Conservation (phyloP, 2,797 vertebrate species). For the Lepidocolaptes lacrymiger region DNA sequence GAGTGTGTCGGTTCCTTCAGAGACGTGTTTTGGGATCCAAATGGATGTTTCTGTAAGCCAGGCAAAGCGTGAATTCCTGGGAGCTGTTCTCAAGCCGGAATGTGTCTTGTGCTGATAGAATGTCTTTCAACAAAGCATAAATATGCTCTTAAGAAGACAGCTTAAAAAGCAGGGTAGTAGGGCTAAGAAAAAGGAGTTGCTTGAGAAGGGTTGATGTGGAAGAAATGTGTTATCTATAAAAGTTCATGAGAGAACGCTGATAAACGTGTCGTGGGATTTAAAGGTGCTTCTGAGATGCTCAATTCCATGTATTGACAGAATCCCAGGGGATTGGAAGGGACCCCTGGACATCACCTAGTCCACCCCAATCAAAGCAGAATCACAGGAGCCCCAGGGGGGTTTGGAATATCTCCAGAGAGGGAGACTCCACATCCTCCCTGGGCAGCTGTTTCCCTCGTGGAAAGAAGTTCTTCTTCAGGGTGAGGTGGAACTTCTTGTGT, state of each 20-base stretch:
- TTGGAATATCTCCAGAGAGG: neutral
- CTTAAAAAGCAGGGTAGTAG: neutral
- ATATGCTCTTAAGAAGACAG: neutral
- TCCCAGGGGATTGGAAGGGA: neutral
- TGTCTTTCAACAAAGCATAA: neutral
- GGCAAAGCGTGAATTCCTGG: neutral
- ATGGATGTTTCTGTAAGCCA: neutral
- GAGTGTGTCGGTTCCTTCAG: neutral
- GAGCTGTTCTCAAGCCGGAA: neutral
- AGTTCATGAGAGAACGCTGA: neutral
- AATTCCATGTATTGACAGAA: rapidly evolving
- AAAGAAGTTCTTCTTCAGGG: neutral
- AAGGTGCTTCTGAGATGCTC: neutral
- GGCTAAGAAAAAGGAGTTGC: neutral
- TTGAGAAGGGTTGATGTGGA: neutral
- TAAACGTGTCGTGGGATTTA: neutral
- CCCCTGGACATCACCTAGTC: neutral
- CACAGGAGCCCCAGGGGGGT: neutral
- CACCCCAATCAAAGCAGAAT: neutral
- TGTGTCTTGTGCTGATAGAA: neutral
- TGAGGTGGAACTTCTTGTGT: neutral
- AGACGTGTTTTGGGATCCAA: neutral
- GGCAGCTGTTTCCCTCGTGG: neutral
- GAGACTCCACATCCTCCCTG: neutral
- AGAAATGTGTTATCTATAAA: neutral